phyloP scores from a whole-genome alignment of 2,797 vertebrate species.

The Poecilia velifera region DNA sequence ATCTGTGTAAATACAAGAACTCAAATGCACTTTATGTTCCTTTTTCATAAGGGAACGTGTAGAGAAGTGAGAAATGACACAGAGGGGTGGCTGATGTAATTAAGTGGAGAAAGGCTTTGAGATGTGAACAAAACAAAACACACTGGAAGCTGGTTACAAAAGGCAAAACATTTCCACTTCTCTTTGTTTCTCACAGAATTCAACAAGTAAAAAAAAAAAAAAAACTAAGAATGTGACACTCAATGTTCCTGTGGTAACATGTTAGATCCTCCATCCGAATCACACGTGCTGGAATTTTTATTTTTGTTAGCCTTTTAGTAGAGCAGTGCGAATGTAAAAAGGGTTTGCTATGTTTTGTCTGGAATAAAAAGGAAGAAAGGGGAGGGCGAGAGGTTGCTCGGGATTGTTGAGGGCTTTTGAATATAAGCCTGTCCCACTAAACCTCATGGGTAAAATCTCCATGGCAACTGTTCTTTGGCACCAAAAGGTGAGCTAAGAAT shows the following conservation, averaged over 20 bases:
- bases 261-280: conserved; percentile 28
- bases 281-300: conserved; percentile 8
- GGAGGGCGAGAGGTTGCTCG: conserved; percentile 55
- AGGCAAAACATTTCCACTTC: conserved; percentile 37
- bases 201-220: conserved; percentile 5
- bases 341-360: conserved; percentile 11
- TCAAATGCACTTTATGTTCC: conserved; percentile 11
- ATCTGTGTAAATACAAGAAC: background rate
- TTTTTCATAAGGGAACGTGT: background rate
- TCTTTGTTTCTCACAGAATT: conserved; percentile 23
- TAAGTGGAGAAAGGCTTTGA: background rate
- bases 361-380: conserved; percentile 34
- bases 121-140: conserved; percentile 28
- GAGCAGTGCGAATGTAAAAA: conserved; percentile 22
- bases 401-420: conserved; percentile 59
- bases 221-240: conserved; percentile 25
- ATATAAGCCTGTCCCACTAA: conserved; percentile 53
- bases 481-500: conserved; percentile 56
- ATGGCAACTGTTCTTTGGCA: conserved; percentile 74
- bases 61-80: conserved; percentile 9
- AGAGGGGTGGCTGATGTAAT: conserved; percentile 9
- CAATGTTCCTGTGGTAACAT: conserved; percentile 14
- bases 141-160: conserved; percentile 16
- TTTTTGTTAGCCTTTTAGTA: conserved; percentile 27
- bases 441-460: conserved; percentile 58